Conservation (phyloP, 2,888 invertebrate genomes). For the Dysmachus trigonus region DNA sequence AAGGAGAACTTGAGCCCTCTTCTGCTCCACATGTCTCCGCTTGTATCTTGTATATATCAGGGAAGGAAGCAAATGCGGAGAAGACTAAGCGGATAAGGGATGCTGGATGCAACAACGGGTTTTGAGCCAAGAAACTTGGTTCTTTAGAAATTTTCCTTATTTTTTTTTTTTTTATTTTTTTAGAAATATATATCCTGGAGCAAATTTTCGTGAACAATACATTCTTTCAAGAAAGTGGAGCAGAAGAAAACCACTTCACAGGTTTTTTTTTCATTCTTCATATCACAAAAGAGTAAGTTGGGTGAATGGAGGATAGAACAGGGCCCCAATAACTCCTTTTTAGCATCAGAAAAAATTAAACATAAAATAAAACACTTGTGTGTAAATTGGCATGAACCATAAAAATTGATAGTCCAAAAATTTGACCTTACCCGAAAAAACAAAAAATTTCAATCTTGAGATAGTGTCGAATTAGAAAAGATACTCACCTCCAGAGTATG, state of each 20-base stretch:
- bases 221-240: constrained; percentile 13
- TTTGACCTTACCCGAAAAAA: neutral
- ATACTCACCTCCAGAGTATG: constrained; percentile 19
- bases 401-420: neutral
- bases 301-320: neutral
- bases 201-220: constrained; percentile 17
- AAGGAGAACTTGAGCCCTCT: neutral
- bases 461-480: neutral
- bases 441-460: neutral
- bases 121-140: neutral
- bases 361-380: neutral
- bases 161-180: neutral
- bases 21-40: neutral
- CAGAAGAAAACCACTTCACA: constrained; percentile 29
- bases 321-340: neutral
- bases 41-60: neutral
- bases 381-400: neutral
- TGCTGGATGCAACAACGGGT: neutral
- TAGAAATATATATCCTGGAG: neutral
- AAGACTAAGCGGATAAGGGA: neutral
- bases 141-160: neutral
- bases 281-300: constrained; percentile 21
- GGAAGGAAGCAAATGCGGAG: neutral
- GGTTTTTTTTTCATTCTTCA: neutral
- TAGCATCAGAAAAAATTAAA: neutral